Conservation (phyloP, 2,113 vertebrate species). For the Epinephelus cyanopodus region DNA sequence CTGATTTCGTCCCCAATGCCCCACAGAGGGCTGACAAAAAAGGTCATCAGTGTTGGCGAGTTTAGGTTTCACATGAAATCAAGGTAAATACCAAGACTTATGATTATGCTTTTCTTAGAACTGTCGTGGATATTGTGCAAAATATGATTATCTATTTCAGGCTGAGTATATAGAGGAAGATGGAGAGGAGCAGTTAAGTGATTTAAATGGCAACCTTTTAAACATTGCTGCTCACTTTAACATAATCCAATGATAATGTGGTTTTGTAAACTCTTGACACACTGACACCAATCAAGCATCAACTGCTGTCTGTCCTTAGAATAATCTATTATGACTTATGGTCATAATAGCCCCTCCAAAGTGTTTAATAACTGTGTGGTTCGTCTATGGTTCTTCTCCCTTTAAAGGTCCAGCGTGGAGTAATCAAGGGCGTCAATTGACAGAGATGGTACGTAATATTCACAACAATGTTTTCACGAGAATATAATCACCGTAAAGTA, state of each 20-base stretch:
- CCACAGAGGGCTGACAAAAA: conserved; percentile 59
- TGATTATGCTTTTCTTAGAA: neutral
- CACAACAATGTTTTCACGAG: too few relatives aligned
- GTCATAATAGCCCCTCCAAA: neutral
- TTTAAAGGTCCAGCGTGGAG: neutral
- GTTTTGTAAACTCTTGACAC: neutral
- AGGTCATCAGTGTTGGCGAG: conserved; percentile 58
- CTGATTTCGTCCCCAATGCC: conserved; percentile 69
- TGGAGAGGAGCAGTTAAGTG: neutral
- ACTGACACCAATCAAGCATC: neutral
- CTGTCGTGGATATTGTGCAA: neutral
- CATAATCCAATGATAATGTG: neutral
- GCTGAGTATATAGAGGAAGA: neutral
- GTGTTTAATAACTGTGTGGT: neutral
- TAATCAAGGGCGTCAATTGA: too few relatives aligned
- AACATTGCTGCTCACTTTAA: neutral
- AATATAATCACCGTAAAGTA: too few relatives aligned
- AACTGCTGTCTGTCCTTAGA: neutral
- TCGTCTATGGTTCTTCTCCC: neutral
- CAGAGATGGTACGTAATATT: too few relatives aligned
- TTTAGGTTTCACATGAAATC: conserved; percentile 41
- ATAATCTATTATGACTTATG: neutral
- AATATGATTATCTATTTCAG: neutral
- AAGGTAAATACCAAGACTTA: conserved; percentile 48
- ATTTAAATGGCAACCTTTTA: neutral